Conservation (phyloP, 2,888 invertebrate genomes). For the Cheilosia impressa region DNA sequence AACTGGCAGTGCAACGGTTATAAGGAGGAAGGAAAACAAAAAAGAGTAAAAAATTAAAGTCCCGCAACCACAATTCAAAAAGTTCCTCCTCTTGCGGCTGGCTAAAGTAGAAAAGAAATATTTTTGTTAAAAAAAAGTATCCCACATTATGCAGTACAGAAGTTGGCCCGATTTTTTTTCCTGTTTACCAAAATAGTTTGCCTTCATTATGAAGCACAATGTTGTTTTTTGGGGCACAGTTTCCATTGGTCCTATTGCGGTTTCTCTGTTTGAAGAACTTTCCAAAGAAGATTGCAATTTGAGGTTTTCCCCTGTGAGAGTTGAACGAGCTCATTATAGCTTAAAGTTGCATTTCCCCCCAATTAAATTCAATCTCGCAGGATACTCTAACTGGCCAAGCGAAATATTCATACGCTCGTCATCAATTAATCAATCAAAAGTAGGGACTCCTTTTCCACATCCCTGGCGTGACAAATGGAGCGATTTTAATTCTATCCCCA, state of each 20-base stretch:
- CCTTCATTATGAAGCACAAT: constrained; percentile 18
- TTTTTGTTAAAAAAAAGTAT: not conserved
- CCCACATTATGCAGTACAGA: constrained; percentile 10
- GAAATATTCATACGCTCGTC: constrained; percentile 49
- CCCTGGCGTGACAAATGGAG: constrained; percentile 65
- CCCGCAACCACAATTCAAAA: constrained; percentile 23
- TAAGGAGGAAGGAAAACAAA: not conserved
- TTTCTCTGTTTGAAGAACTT: constrained; percentile 6
- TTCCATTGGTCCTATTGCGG: not conserved
- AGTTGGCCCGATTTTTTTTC: not conserved
- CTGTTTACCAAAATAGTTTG: constrained; percentile 20
- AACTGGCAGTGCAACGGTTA: not conserved
- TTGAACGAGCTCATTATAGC: constrained; percentile 49
- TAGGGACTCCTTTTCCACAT: constrained; percentile 30
- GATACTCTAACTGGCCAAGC: constrained; percentile 34
- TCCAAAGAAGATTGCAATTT: constrained; percentile 10
- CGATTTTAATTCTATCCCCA: constrained; percentile 56
- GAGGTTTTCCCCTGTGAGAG: constrained; percentile 25
- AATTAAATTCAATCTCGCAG: constrained; percentile 37
- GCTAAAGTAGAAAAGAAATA: constrained; percentile 11
- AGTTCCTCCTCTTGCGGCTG: not conserved
- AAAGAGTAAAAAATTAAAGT: not conserved
- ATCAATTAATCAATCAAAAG: constrained; percentile 73
- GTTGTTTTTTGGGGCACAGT: constrained; percentile 6
- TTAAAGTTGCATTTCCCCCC: constrained; percentile 34